These are phyloP conservation scores for Sycophaga agraensis DNA, from an alignment of 1,140 invertebrate species.

Conservation along the genomic window DNA sequence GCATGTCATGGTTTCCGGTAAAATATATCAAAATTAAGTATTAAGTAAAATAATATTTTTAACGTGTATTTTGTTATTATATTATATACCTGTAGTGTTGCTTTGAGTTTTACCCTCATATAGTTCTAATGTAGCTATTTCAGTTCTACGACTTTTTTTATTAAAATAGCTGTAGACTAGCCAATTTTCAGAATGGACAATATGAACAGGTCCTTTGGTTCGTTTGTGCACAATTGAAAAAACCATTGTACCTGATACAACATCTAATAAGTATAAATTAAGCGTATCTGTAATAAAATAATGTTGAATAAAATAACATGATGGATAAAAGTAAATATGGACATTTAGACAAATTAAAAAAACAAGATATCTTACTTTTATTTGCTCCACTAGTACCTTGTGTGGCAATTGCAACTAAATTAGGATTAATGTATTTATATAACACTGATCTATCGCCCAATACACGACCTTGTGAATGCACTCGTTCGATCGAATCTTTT, in stretches of 20 bases:
- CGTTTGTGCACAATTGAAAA: constrained; percentile 76
- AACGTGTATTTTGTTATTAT: too few relatives aligned
- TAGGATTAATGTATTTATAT: constrained; percentile 99
- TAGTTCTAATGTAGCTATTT: constrained; percentile 90
- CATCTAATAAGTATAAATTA: constrained; percentile 86
- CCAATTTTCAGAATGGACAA: constrained; percentile 98
- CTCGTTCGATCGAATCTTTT: constrained; percentile 79
- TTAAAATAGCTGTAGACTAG: constrained; percentile 93
- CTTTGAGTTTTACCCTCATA: constrained; percentile 90
- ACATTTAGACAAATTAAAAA: neutral
- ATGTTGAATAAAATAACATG: too few relatives aligned
- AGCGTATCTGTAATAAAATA: constrained; percentile 64
- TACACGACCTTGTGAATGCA: constrained; percentile 95
- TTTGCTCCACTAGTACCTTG: constrained; percentile 74
- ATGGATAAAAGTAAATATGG: neutral
- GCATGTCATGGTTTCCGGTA: too few relatives aligned
- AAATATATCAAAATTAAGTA: too few relatives aligned
- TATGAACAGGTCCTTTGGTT: constrained; percentile 78
- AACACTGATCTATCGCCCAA: constrained; percentile 92
- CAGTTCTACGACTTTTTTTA: constrained; percentile 87
- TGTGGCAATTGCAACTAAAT: constrained; percentile 85
- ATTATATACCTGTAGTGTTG: constrained; percentile 69
- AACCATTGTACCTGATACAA: constrained; percentile 80
- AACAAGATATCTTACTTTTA: constrained; percentile 67
- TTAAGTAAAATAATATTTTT: neutral